Conservation (phyloP, 30 jellyfish, hydroid and myxozoan genomes). For the Aurelia aurita complex sp. Pacific region DNA sequence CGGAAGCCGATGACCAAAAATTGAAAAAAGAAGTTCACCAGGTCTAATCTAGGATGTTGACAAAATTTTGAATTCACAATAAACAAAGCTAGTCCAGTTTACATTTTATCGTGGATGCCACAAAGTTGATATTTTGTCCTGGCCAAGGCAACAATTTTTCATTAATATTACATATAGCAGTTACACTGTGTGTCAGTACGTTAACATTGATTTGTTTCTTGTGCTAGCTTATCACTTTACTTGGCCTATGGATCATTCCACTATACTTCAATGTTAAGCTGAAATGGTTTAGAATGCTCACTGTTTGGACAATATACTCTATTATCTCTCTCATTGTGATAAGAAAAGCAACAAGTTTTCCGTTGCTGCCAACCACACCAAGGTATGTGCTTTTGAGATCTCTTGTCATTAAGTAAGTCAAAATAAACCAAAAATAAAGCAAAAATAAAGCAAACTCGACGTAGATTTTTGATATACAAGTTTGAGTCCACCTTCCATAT, state of each 20-base stretch:
- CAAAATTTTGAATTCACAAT: too few species aligned
- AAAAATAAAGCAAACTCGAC: too few species aligned
- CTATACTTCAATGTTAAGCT: slow-evolving; percentile 71
- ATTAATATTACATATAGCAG: neutral
- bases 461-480: too few species aligned
- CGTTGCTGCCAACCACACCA: slow-evolving; percentile 86
- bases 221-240: slow-evolving; percentile 69
- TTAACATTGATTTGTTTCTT: neutral
- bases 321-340: slow-evolving; percentile 48
- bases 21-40: too few species aligned
- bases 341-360: slow-evolving; percentile 80
- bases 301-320: slow-evolving; percentile 79
- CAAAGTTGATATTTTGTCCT: too few species aligned
- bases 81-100: too few species aligned
- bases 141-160: neutral
- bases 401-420: too few species aligned
- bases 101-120: too few species aligned
- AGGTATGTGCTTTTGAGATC: slow-evolving; percentile 34
- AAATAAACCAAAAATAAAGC: too few species aligned
- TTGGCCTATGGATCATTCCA: slow-evolving; percentile 94
- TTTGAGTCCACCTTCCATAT: too few species aligned
- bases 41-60: too few species aligned
- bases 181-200: neutral
- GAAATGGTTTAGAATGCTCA: slow-evolving; percentile 86
- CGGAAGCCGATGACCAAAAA: too few species aligned